Conservation (phyloP, 2,797 vertebrate species). For the Gouania willdenowi region DNA sequence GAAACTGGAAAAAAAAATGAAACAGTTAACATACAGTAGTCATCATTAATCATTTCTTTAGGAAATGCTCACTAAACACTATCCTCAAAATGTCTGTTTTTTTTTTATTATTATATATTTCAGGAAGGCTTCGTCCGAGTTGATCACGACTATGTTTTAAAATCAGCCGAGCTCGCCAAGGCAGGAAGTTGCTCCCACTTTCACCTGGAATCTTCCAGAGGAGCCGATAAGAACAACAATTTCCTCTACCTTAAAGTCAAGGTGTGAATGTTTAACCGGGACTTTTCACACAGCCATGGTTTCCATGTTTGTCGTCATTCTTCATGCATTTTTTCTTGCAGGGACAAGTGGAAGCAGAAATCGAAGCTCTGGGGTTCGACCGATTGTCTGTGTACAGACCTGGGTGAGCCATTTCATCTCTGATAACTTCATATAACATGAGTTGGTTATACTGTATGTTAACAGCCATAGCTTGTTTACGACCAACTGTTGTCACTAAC, state of each 20-base stretch:
- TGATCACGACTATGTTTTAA: conserved; percentile 87
- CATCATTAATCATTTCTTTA: no score
- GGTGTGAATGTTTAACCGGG: conserved; percentile 36
- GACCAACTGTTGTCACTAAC: no score
- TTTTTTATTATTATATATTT: no score
- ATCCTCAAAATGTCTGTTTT: no score
- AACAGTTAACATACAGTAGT: no score
- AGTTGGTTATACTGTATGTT: no score
- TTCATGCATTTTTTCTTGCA: conserved; percentile 35
- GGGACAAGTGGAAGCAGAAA: conserved; percentile 79
- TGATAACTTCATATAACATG: background rate
- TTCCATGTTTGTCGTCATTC: background rate
- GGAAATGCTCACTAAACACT: no score
- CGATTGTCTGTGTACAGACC: conserved; percentile 79
- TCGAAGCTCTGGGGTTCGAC: conserved; percentile 73
- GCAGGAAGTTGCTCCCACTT: conserved; percentile 86
- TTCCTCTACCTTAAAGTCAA: conserved; percentile 80
- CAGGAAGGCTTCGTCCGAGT: conserved; percentile 87
- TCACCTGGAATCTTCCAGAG: conserved; percentile 80
- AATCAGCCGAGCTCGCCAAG: conserved; percentile 85
- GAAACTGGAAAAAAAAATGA: no score
- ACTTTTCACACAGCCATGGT: background rate
- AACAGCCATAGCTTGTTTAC: no score
- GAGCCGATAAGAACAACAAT: conserved; percentile 72
- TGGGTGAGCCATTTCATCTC: conserved; percentile 63